A percentile compares a stretch with the other conserved stretches of the same genome.
Conservation (phyloP, 2,888 invertebrate genomes). For the Scelioninae gen. 2 region DNA sequence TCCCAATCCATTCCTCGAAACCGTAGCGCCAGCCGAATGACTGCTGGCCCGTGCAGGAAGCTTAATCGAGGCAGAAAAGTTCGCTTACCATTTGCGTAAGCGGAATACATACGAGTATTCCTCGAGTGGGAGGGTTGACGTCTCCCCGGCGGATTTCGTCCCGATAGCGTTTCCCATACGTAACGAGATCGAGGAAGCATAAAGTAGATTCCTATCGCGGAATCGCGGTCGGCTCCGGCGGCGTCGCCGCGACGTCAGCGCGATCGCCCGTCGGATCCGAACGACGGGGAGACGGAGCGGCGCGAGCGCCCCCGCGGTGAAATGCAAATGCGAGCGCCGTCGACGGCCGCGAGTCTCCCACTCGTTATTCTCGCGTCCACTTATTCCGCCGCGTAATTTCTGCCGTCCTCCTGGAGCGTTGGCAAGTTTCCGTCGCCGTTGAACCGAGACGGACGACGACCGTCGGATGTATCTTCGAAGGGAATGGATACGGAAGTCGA, state of each 20-base stretch:
- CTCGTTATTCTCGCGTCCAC: slow-evolving; percentile 59
- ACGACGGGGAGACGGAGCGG: neutral
- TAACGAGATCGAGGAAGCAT: slow-evolving; percentile 53
- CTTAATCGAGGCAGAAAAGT: slow-evolving; percentile 11
- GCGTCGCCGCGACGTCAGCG: slow-evolving; percentile 59
- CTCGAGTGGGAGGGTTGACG: slow-evolving; percentile 10
- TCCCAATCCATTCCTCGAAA: too few species aligned
- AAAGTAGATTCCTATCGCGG: slow-evolving; percentile 56
- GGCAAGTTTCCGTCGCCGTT: slow-evolving; percentile 55
- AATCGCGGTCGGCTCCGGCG: slow-evolving; percentile 47
- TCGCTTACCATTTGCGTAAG: slow-evolving; percentile 45
- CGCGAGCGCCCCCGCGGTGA: slow-evolving; percentile 33
- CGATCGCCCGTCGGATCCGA: slow-evolving; percentile 45
- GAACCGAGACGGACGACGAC: slow-evolving; percentile 48
- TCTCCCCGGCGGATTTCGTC: too few species aligned
- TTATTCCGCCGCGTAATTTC: slow-evolving; percentile 54
- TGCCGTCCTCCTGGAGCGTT: slow-evolving; percentile 45
- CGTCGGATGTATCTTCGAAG: slow-evolving; percentile 28
- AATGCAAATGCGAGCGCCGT: slow-evolving; percentile 59
- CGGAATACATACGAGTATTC: slow-evolving; percentile 32
- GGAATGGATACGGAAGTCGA: slow-evolving; percentile 38
- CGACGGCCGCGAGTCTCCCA: slow-evolving; percentile 50
- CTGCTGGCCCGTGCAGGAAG: too few species aligned
- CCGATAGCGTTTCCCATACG: slow-evolving; percentile 52
- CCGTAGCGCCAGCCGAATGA: too few species aligned